Base-by-base conservation (phyloP, 2,888 invertebrate genomes). In the Chironomus riparius region DNA sequence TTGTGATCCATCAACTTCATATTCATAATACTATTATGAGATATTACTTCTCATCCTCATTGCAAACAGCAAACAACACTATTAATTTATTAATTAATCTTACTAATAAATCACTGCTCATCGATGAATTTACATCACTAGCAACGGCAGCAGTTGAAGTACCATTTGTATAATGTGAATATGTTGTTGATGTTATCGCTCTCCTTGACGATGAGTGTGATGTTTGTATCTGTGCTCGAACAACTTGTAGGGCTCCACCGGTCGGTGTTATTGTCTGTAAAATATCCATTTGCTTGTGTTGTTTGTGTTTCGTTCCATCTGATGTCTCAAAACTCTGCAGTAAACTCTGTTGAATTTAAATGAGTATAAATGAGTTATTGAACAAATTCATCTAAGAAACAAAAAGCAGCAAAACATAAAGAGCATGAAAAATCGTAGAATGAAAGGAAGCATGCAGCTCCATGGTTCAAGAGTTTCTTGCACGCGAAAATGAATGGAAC, bases 241-340 rank as follows among this genome's bases (percentile, higher is more conserved):
- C 87, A 78, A 92, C 91, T 80, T 91, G 90, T 80, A 92, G 85
- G 47, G 87, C 87, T 70, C 90, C 88, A 6, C 89, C 89, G 77
- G 81, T 81, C 68, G 91, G 89, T 77, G 88, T 88, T 81, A 88
- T 89, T 74, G 90, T 88, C 81, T 91, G 87, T 78, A 91, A 86
- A 79, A 92, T 91, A 83, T 92, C 91, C 85, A 91, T 87, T 79
- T 84, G 83, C 80, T 84, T 84, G 78, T 84, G 82, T 80, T 84
- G 83, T 79, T 82, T 82, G 79, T 82, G 83, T 79, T 83, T 83
- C 78, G 81, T 83, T 79, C 84, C 84, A 77, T 84, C 83, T 73
- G 83, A 83, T 79, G 83, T 83, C 80, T 83, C 82, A 77, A 84
- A 81, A 78, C 84, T 84, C 81, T 84, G 82, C 79, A 84, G 84